phyloP scores from a whole-genome alignment of 2,888 invertebrate genomes.

The Limnephilus marmoratus region DNA sequence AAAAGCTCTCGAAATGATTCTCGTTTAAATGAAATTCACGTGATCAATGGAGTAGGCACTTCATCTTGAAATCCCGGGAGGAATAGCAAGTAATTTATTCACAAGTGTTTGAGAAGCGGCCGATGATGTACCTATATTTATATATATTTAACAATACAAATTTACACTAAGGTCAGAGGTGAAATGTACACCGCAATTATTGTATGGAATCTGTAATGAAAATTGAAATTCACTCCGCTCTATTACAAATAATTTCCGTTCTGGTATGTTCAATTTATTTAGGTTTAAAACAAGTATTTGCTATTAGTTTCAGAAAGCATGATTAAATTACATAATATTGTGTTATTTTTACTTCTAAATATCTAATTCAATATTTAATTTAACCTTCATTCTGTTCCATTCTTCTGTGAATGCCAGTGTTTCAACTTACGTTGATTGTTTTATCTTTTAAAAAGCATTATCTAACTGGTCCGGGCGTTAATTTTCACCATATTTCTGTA shows the following conservation, averaged over 20 bases:
- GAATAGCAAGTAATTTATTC: constrained; percentile 28
- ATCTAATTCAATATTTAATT: background rate
- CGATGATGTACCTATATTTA: constrained; percentile 41
- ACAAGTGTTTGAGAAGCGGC: constrained; percentile 38
- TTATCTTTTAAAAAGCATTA: no score
- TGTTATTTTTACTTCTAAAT: background rate
- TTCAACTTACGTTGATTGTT: no score
- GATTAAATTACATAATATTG: background rate
- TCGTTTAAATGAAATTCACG: background rate
- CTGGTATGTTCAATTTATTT: background rate
- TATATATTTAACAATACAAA: constrained; percentile 45
- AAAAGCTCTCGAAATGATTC: background rate
- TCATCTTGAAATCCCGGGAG: background rate
- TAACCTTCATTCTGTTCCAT: background rate
- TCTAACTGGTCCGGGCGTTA: no score
- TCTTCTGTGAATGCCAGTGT: no score
- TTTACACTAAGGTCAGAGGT: constrained; percentile 21
- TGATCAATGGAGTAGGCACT: background rate
- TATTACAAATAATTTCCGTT: background rate
- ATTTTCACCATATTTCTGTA: no score
- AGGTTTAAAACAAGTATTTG: background rate
- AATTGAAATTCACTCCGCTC: constrained; percentile 6
- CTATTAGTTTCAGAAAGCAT: background rate
- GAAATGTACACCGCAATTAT: constrained; percentile 27
- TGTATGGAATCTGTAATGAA: constrained; percentile 28